phyloP scores from a whole-genome alignment of 2,113 vertebrate genomes.

The Protobothrops flavoviridis region DNA sequence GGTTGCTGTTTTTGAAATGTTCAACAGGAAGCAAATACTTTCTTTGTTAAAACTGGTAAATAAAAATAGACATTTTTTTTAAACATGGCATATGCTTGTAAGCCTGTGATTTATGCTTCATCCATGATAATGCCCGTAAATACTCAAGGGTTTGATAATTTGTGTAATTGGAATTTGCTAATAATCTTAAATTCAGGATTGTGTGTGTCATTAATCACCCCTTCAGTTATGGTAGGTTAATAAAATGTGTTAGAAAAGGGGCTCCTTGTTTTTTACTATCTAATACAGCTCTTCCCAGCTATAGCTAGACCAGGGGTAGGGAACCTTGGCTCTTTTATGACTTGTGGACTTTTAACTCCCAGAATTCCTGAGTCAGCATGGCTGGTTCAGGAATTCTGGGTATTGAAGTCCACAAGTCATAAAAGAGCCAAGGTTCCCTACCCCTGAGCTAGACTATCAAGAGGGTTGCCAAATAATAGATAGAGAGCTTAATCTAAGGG shows the following conservation, averaged over 20 bases:
- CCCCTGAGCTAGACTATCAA: no score
- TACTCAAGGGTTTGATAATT: background rate
- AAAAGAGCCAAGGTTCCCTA: no score
- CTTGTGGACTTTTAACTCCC: no score
- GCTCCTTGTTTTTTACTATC: background rate
- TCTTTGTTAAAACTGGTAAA: conserved; percentile 52
- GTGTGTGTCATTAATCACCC: background rate
- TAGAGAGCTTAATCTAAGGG: background rate
- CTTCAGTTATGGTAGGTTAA: background rate
- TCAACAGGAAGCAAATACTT: conserved; percentile 39
- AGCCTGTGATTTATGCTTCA: conserved; percentile 10
- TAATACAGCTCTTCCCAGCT: background rate
- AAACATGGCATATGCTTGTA: conserved; percentile 33
- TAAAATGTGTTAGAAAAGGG: background rate
- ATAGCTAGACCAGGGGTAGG: no score
- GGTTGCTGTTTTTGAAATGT: conserved; percentile 16
- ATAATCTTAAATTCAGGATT: background rate
- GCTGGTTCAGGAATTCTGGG: no score
- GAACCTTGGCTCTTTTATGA: no score
- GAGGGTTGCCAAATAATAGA: background rate
- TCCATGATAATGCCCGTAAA: background rate
- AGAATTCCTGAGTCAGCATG: no score
- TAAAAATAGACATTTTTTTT: conserved; percentile 50
- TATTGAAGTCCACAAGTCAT: no score
- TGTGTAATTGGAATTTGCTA: background rate